Conservation (phyloP, 1,140 invertebrate genomes). For the Neodiprion lecontei region DNA sequence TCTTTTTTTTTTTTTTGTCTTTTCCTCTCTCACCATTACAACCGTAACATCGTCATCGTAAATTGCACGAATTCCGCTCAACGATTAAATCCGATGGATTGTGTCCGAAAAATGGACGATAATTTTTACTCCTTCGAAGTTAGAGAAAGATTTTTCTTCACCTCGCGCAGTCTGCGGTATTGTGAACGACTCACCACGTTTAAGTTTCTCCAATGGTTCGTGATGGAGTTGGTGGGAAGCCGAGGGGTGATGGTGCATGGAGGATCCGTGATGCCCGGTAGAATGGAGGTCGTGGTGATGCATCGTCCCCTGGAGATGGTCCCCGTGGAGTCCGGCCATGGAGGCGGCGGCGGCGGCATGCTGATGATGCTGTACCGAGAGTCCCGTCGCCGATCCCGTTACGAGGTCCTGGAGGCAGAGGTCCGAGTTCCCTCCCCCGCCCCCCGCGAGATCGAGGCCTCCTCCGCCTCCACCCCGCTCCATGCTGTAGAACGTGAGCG, state of each 20-base stretch:
- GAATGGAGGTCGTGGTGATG: slow-evolving; percentile 68
- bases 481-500: slow-evolving; percentile 62
- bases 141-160: too few relatives aligned
- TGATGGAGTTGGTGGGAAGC: slow-evolving; percentile 71
- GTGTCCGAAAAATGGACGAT: too few relatives aligned
- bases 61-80: slow-evolving; percentile 20
- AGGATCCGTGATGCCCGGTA: slow-evolving; percentile 51
- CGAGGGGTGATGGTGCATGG: slow-evolving; percentile 56
- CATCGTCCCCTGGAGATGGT: slow-evolving; percentile 56
- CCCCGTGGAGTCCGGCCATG: slow-evolving; percentile 67
- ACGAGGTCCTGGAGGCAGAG: slow-evolving; percentile 79
- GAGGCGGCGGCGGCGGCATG: slow-evolving; percentile 70
- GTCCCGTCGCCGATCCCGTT: slow-evolving; percentile 52
- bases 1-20: background rate
- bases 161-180: slow-evolving; percentile 19
- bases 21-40: too few relatives aligned
- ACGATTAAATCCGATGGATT: too few relatives aligned
- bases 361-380: slow-evolving; percentile 65
- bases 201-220: slow-evolving; percentile 82
- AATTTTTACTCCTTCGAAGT: too few relatives aligned
- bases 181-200: slow-evolving; percentile 74
- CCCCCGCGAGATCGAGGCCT: slow-evolving; percentile 62
- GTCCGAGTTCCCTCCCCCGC: slow-evolving; percentile 68
- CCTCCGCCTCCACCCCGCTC: slow-evolving; percentile 59
- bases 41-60: too few relatives aligned